A percentile compares a stretch with the other conserved stretches of the same genome.
Conservation (phyloP, 2,113 vertebrate genomes). For the Cryptomyrus ogoouensis region DNA sequence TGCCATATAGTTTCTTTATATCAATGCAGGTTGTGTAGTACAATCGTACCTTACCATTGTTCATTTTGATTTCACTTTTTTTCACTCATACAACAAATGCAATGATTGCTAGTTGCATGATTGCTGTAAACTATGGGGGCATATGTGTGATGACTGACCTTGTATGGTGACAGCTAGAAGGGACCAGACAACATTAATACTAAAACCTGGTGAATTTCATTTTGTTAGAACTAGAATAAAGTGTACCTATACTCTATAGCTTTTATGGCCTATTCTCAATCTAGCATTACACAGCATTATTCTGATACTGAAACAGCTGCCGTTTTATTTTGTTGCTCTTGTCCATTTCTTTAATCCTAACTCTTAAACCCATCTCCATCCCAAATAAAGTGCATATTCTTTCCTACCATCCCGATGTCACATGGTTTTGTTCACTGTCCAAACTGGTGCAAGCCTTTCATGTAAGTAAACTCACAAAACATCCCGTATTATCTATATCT, state of each 20-base stretch:
- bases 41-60: neutral
- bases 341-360: neutral
- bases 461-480: neutral
- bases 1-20: neutral
- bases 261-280: neutral
- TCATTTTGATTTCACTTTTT: neutral
- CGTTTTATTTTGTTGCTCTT: neutral
- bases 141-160: neutral
- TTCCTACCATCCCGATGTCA: neutral
- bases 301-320: neutral
- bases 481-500: neutral
- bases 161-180: neutral
- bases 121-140: neutral
- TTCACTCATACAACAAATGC: no score
- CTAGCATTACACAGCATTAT: neutral
- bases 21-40: neutral
- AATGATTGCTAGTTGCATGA: neutral
- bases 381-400: neutral
- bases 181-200: neutral
- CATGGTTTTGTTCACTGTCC: neutral
- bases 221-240: neutral
- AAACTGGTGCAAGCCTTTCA: neutral
- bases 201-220: neutral
- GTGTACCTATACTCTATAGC: neutral
- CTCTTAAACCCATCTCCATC: neutral